Evolutionary conservation across 2,888 invertebrate species (phyloP).

Genomic region (Diaperis boleti): DNA sequence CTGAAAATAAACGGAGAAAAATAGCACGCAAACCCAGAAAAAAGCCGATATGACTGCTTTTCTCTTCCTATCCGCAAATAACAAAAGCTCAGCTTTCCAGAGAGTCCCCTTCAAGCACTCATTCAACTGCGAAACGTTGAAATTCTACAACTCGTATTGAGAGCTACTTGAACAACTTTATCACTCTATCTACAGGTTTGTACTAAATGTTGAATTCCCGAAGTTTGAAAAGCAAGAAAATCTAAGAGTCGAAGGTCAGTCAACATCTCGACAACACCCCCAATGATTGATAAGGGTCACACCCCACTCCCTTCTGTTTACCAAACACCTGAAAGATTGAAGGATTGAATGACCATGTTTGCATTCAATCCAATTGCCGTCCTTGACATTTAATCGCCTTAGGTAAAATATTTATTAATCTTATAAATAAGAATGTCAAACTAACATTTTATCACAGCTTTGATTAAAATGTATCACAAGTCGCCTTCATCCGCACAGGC

Average conservation of each 20-base stretch:
- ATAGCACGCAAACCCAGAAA: neutral
- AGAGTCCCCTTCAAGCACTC: neutral
- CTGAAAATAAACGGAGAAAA: neutral
- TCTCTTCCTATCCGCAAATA: neutral
- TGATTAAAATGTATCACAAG: slow-evolving; percentile 14
- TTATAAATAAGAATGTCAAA: slow-evolving; percentile 1
- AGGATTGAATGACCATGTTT: slow-evolving; percentile 23
- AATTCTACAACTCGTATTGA: neutral
- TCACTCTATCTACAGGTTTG: neutral
- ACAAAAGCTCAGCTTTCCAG: neutral
- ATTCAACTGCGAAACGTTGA: neutral
- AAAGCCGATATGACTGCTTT: neutral
- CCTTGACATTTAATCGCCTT: slow-evolving; percentile 16
- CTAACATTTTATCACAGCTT: slow-evolving; percentile 25
- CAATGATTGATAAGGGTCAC: slow-evolving; percentile 21
- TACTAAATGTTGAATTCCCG: neutral
- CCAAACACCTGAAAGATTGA: slow-evolving; percentile 25
- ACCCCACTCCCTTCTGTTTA: slow-evolving; percentile 15
- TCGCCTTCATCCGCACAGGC: slow-evolving; percentile 20
- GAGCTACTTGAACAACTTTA: neutral
- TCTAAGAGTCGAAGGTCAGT: neutral
- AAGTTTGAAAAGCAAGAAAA: neutral
- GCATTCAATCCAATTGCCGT: slow-evolving; percentile 20
- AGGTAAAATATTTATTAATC: slow-evolving; percentile 31
- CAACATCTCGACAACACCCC: neutral